These are phyloP conservation scores for Caprella mutica DNA, from an alignment of 2,888 invertebrate genomes.

Conservation along the genomic window DNA sequence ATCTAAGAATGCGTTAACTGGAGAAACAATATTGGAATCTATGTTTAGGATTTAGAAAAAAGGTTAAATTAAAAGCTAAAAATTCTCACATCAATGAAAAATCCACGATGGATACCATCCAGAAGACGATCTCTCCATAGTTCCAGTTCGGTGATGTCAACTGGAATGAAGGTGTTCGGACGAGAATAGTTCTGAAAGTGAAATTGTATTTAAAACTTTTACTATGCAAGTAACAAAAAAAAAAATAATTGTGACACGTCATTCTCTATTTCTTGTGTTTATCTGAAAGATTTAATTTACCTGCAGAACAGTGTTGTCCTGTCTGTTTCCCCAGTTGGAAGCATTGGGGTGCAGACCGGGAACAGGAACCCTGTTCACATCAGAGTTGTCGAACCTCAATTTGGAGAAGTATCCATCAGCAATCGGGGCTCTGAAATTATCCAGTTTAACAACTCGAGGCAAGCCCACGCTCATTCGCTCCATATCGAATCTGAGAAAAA, in stretches of 20 bases:
- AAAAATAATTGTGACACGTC: too few relatives aligned
- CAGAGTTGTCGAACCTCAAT: constrained; percentile 27
- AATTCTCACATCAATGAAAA: constrained; percentile 47
- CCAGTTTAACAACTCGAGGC: constrained; percentile 17
- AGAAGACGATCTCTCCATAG: constrained; percentile 63
- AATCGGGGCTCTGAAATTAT: constrained; percentile 20
- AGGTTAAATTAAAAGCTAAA: constrained; percentile 2
- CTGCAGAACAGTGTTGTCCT: constrained; percentile 32
- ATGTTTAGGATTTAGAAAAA: too few relatives aligned
- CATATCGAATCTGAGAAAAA: constrained; percentile 17
- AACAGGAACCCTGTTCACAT: background rate
- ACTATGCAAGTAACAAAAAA: too few relatives aligned
- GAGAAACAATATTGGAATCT: too few relatives aligned
- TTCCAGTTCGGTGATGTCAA: constrained; percentile 57
- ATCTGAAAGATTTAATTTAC: constrained; percentile 17
- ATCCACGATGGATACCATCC: constrained; percentile 41
- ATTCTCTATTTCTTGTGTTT: background rate
- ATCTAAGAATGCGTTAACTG: too few relatives aligned
- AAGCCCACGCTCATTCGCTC: constrained; percentile 21
- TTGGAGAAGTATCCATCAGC: constrained; percentile 27
- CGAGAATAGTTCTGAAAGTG: constrained; percentile 24
- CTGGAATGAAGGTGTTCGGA: constrained; percentile 35
- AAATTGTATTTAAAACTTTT: too few relatives aligned
- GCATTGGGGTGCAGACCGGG: constrained; percentile 12
- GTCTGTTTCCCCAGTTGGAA: constrained; percentile 32